phyloP scores from a whole-genome alignment of 2,113 vertebrate genomes.

The Nicator chloris region DNA sequence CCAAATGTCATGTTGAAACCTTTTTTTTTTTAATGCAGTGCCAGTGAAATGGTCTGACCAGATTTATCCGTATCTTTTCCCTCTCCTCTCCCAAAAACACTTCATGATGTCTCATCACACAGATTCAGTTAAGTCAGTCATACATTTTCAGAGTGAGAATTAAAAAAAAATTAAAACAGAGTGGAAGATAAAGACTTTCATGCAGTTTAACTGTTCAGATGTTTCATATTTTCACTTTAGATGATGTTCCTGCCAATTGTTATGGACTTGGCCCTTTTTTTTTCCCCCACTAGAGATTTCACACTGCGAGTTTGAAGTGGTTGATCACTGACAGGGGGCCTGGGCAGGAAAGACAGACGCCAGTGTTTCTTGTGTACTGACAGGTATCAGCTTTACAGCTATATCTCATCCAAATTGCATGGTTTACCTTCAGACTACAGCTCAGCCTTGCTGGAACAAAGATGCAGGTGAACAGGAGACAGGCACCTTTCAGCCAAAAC shows the following conservation, averaged over 20 bases:
- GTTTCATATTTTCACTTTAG: not conserved
- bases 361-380: not conserved
- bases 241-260: not conserved
- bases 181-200: not conserved
- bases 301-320: not conserved
- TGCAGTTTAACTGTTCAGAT: not conserved
- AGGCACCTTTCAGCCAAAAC: not conserved
- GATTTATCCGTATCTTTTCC: not conserved
- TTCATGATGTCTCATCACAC: not conserved
- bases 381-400: not conserved
- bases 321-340: not conserved
- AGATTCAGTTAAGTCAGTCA: not conserved
- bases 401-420: not conserved
- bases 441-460: not conserved
- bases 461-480: not conserved
- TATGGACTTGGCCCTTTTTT: not conserved
- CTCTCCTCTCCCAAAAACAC: not conserved
- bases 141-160: not conserved
- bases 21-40: not conserved
- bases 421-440: not conserved
- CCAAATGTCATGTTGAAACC: not conserved
- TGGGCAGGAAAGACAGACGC: not conserved
- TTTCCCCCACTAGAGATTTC: not conserved
- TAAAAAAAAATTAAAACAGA: not conserved
- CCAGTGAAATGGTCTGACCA: not conserved